A percentile compares a stretch with the other conserved stretches of the same genome.
Evolutionary conservation across 2,113 vertebrate species (phyloP).

Genomic region (Lynx canadensis): DNA sequence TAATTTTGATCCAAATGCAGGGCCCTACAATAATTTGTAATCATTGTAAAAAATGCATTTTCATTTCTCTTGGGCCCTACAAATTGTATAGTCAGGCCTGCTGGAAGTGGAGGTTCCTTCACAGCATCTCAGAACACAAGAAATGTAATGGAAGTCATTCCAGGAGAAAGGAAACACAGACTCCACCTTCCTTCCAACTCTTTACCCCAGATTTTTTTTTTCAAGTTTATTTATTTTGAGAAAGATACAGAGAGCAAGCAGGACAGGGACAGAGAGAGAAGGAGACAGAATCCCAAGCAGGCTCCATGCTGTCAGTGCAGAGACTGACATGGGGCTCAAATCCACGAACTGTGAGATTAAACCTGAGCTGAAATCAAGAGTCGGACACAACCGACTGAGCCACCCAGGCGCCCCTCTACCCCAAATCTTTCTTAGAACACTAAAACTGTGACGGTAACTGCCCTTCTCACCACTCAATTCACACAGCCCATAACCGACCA

Average conservation of each 20-base stretch:
- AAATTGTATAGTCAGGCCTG: neutral
- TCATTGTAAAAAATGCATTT: neutral
- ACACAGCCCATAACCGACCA: neutral
- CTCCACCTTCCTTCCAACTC: neutral
- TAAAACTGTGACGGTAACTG: neutral
- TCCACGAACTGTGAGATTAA: too few species aligned
- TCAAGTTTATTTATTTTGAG: too few species aligned
- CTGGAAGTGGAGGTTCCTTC: too few species aligned
- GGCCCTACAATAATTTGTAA: too few species aligned
- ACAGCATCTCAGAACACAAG: neutral
- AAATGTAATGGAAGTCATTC: neutral
- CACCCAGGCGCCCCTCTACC: neutral
- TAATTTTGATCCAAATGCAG: neutral
- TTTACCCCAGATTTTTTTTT: neutral
- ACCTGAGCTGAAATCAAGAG: too few species aligned
- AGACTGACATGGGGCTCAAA: too few species aligned
- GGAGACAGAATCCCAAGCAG: too few species aligned
- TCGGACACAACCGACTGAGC: too few species aligned
- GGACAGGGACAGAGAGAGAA: too few species aligned
- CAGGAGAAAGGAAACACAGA: neutral
- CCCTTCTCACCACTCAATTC: neutral
- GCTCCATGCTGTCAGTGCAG: too few species aligned
- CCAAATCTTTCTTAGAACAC: neutral
- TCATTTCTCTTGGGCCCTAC: neutral
- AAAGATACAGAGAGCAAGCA: too few species aligned